Conservation (phyloP, 1,140 invertebrate genomes). For the Homalodisca vitripennis region DNA sequence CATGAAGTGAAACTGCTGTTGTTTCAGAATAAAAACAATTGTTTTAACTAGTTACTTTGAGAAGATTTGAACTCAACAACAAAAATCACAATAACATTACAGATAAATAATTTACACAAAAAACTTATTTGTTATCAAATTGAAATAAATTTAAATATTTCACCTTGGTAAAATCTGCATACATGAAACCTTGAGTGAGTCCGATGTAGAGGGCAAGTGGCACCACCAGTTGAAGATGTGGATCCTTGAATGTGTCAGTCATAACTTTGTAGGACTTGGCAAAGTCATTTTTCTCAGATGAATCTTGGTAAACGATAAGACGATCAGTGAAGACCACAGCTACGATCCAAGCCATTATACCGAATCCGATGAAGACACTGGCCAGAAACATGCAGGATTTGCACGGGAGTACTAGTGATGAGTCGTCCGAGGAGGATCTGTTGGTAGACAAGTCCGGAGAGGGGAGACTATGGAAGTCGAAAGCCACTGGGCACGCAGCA, state of each 20-base stretch:
- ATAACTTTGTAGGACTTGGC: conserved; percentile 45
- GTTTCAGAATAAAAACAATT: no score
- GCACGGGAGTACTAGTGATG: conserved; percentile 44
- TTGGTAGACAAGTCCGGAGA: conserved; percentile 9
- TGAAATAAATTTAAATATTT: conserved; percentile 28
- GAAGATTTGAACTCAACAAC: no score
- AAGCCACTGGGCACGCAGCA: conserved; percentile 50
- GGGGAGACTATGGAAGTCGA: conserved; percentile 15
- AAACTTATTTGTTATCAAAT: no score
- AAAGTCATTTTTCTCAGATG: conserved; percentile 44
- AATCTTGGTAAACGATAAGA: conserved; percentile 47
- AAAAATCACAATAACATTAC: no score
- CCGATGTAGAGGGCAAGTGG: conserved; percentile 69
- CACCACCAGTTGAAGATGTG: conserved; percentile 57
- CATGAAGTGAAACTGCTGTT: no score
- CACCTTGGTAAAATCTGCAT: conserved; percentile 68
- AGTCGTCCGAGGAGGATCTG: conserved; percentile 25
- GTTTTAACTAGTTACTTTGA: no score
- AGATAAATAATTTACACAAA: no score
- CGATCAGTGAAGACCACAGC: conserved; percentile 55
- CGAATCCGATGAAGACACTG: conserved; percentile 56
- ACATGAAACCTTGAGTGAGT: conserved; percentile 70
- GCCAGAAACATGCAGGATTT: conserved; percentile 51
- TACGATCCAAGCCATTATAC: conserved; percentile 53
- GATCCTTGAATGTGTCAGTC: conserved; percentile 50